phyloP scores from a whole-genome alignment of 2,797 vertebrate genomes.

The Myripristis murdjan region DNA sequence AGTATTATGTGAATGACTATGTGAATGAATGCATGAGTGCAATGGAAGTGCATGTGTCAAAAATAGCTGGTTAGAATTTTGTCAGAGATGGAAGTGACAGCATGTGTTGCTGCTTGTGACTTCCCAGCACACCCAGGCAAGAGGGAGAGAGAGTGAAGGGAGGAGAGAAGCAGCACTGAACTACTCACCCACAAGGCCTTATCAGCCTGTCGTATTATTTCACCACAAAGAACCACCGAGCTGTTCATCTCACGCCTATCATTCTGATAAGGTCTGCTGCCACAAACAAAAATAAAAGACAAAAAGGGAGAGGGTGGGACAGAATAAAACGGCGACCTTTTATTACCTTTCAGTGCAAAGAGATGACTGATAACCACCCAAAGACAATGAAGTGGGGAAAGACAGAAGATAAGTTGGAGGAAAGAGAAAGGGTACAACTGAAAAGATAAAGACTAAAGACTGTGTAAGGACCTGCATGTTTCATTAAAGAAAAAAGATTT shows the following conservation, averaged over 20 bases:
- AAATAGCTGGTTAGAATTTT: slow-evolving; percentile 41
- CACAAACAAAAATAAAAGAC: slow-evolving; percentile 79
- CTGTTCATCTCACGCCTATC: slow-evolving; percentile 75
- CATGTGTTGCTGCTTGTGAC: slow-evolving; percentile 50
- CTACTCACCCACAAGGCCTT: slow-evolving; percentile 70
- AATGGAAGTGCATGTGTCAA: slow-evolving; percentile 15
- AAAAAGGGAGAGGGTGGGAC: slow-evolving; percentile 58
- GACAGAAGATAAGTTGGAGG: slow-evolving; percentile 63
- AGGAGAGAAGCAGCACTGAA: slow-evolving; percentile 55
- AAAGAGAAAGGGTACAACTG: slow-evolving; percentile 58
- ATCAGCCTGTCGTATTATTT: slow-evolving; percentile 77
- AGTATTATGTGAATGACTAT: neutral
- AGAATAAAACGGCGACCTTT: slow-evolving; percentile 77
- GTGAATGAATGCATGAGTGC: neutral
- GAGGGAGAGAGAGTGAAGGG: slow-evolving; percentile 28
- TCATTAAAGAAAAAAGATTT: slow-evolving; percentile 71
- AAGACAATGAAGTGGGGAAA: slow-evolving; percentile 77
- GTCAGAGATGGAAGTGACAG: slow-evolving; percentile 46
- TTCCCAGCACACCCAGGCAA: slow-evolving; percentile 45
- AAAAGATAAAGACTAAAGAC: slow-evolving; percentile 64
- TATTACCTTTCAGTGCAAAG: slow-evolving; percentile 79
- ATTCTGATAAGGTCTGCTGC: slow-evolving; percentile 72
- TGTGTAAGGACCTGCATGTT: slow-evolving; percentile 66
- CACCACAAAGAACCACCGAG: slow-evolving; percentile 68
- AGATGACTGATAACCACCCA: slow-evolving; percentile 84